Evolutionary conservation across 1,140 invertebrate species (phyloP), one percentile per base, ranked within the genome.

Genomic region (Branchinecta lynchi): DNA sequence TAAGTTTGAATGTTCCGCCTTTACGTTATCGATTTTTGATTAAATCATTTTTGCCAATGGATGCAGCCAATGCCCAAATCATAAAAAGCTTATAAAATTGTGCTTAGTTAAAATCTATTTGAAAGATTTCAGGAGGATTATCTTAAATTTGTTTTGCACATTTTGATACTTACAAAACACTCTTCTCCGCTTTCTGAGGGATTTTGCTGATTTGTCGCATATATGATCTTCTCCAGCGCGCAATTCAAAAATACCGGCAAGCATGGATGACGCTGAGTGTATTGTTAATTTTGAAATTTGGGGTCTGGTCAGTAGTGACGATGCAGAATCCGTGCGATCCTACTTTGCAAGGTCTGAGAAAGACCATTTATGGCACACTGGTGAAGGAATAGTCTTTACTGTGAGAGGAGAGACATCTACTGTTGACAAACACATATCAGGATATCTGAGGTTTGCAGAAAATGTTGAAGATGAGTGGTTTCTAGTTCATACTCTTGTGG

Each of bases 401-500:
- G 51, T 15, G 12, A 60, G 17, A 15, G 51, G 51, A 60, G 12
- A 20, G 51, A 15, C 17, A 12, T 60, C 51, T 15, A 3, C 17
- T 60, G 51, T 15, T 60, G 32, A 32, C 32, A 1, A 32, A 32
- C 32, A 32, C 5, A 32, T 32, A 32, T 32, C 32, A 32, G 51
- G 51, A 15, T 60, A 60, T 20, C 51, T 60, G 3, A 2, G 17
- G 17, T 60, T 15, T 60, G 51, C 12, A 60, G 51, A 60, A 60
- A 60, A 60, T 60, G 17, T 60, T 60, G 51, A 60, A 60, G 51
- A 60, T 60, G 51, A 60, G 51, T 60, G 51, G 51, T 12, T 60
- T 60, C 12, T 20, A 60, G 17, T 60, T 15, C 17, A 60, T 60
- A 12, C 17, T 12, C 51, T 60, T 20, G 17, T 60, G 51, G 17